Percentiles rank a stretch among this genome's conserved stretches.
These are phyloP conservation scores for Thereuonema tuberculata DNA, from an alignment of 1,140 invertebrate species.

Conservation along the genomic window DNA sequence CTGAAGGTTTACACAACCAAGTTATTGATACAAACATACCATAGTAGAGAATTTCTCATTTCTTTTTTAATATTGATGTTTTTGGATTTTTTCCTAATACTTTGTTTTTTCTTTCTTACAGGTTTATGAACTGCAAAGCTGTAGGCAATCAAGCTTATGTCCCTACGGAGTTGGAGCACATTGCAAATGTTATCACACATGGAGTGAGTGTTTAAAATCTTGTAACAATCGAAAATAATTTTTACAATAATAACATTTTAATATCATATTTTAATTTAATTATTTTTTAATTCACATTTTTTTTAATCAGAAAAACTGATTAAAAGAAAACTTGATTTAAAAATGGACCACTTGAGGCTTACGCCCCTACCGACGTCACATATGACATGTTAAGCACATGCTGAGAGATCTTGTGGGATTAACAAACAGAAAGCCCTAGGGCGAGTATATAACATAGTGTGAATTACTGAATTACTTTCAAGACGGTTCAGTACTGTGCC, in stretches of 20 bases:
- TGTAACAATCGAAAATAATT: not conserved
- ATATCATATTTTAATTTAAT: not conserved
- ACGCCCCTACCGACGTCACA: no score
- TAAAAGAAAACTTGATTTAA: no score
- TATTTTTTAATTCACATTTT: not conserved
- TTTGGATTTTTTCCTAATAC: not conserved
- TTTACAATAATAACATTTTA: not conserved
- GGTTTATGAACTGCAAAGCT: constrained; percentile 51
- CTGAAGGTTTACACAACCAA: no score
- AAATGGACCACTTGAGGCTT: no score
- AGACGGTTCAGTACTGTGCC: no score
- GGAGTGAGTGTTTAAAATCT: constrained; percentile 45
- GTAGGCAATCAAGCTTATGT: constrained; percentile 47
- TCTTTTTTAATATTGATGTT: not conserved
- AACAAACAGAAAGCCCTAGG: no score
- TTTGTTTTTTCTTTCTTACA: constrained; percentile 31
- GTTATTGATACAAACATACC: no score
- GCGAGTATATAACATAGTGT: no score
- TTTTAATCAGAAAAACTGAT: not conserved
- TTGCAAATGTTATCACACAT: constrained; percentile 82
- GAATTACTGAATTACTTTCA: no score
- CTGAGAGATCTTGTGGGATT: no score
- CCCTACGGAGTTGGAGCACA: constrained; percentile 67
- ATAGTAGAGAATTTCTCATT: no score
- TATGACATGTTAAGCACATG: no score